Evolutionary conservation across 2,888 invertebrate genomes (phyloP).

Genomic region (Agrilus mali): DNA sequence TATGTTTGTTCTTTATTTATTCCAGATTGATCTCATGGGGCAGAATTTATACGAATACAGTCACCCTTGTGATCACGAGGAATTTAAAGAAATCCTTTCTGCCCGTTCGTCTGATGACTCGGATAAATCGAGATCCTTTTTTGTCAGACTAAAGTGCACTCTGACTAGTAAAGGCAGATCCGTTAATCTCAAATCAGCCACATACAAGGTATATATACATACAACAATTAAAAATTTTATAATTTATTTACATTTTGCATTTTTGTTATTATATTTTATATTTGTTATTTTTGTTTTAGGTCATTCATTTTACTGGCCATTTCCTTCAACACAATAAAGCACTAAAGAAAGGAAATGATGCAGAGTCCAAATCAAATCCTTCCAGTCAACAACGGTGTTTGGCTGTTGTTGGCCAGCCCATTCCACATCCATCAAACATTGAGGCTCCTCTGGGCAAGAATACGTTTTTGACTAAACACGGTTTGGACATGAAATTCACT

Average conservation of each 20-base stretch:
- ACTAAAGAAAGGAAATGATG: conserved; percentile 17
- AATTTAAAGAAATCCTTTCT: conserved; percentile 54
- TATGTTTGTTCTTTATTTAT: conserved; percentile 17
- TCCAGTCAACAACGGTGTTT: conserved; percentile 37
- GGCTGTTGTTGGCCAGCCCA: conserved; percentile 66
- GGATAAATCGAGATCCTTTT: conserved; percentile 47
- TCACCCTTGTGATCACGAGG: conserved; percentile 92
- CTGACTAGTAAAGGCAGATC: conserved; percentile 89
- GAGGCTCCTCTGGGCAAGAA: conserved; percentile 79
- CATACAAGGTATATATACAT: conserved; percentile 69
- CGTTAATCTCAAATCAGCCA: conserved; percentile 89
- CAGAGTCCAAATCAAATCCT: conserved; percentile 9
- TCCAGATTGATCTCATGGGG: conserved; percentile 91
- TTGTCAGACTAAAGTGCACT: conserved; percentile 85
- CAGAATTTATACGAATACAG: conserved; percentile 88
- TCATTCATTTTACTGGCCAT: conserved; percentile 79
- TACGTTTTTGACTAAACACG: conserved; percentile 85
- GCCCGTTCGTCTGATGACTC: conserved; percentile 32
- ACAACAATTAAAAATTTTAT: background rate
- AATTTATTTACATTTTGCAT: background rate
- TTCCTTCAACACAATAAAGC: conserved; percentile 36
- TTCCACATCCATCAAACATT: conserved; percentile 84
- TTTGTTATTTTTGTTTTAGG: conserved; percentile 40
- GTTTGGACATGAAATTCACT: conserved; percentile 88
- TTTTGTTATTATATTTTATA: background rate